Base-by-base conservation (phyloP, 1,140 invertebrate species). In the Holotrichia oblita region DNA sequence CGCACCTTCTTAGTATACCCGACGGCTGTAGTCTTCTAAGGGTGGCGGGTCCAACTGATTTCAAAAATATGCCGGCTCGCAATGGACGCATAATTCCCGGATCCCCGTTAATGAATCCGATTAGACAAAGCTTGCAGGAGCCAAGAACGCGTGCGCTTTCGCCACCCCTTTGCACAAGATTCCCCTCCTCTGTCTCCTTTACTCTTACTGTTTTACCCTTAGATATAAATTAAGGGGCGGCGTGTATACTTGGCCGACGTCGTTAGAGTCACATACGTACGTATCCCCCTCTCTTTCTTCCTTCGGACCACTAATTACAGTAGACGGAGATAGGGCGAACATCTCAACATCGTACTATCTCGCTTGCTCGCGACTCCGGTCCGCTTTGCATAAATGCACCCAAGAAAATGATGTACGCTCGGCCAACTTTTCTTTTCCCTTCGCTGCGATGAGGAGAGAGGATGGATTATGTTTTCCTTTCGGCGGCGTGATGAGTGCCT, bases 51-150 rank as follows among this genome's bases (percentile, higher is more conserved):
- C 84, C 84, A 83, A 86, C 85, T 86, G 76, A 40, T 77, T 86
- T 86, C 85, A 85, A 86, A 86, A 86, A 86, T 85, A 85, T 86
- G 85, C 85, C 85, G 85, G 86, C 85, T 87, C 83, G 86, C 85
- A 86, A 89, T 88, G 89, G 86, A 87, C 87, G 88, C 87, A 88
- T 88, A 88, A 88, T 88, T 88, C 87, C 87, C 83, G 86, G 85
- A 87, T 88, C 85, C 84, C 85, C 85, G 88, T 88, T 89, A 89
- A 89, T 89, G 87, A 88, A 89, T 89, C 87, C 87, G 88, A 89
- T 89, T 89, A 88, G 87, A 88, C 87, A 88, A 88, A 88, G 87
- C 86, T 84, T 85, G 83, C 83, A 83, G 83, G 86, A 83, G 81
- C 81, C 84, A 83, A 87, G 85, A 84, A 87, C 87, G 87, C 87